Conservation (phyloP, 2,797 vertebrate genomes). For the Tachyglossus aculeatus region DNA sequence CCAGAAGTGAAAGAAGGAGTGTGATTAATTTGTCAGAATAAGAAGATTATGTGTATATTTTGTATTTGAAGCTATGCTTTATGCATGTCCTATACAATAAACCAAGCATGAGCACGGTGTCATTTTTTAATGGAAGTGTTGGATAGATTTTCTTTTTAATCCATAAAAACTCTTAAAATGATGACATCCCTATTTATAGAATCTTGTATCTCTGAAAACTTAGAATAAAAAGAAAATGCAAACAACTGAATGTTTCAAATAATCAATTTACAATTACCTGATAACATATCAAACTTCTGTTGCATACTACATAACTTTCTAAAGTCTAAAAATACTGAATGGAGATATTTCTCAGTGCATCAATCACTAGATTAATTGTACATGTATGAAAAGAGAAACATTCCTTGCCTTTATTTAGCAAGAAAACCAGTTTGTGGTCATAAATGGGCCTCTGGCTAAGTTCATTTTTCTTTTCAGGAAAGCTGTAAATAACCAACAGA, state of each 20-base stretch:
- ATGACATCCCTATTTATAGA: no score
- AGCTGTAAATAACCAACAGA: slow-evolving; percentile 17
- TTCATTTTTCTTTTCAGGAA: neutral
- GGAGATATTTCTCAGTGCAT: neutral
- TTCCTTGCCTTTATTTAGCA: slow-evolving; percentile 6
- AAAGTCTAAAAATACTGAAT: neutral
- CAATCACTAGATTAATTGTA: slow-evolving; percentile 19
- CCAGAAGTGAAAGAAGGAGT: no score
- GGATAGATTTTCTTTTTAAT: no score
- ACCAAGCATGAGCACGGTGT: no score
- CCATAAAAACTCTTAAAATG: no score
- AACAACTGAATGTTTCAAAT: neutral
- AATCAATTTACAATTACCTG: neutral
- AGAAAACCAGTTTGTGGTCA: neutral
- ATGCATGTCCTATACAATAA: no score
- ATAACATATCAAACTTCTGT: neutral
- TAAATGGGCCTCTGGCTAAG: no score
- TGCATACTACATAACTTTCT: neutral
- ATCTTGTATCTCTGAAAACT: neutral
- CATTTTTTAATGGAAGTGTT: no score
- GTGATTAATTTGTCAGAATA: no score
- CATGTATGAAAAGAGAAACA: slow-evolving; percentile 16
- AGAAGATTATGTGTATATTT: no score
- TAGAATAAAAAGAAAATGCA: neutral
- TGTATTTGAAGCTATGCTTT: no score